A percentile compares a stretch with the other conserved stretches of the same genome.
These are phyloP conservation scores for Automeris io DNA, from an alignment of 2,888 invertebrate genomes.

Conservation along the genomic window DNA sequence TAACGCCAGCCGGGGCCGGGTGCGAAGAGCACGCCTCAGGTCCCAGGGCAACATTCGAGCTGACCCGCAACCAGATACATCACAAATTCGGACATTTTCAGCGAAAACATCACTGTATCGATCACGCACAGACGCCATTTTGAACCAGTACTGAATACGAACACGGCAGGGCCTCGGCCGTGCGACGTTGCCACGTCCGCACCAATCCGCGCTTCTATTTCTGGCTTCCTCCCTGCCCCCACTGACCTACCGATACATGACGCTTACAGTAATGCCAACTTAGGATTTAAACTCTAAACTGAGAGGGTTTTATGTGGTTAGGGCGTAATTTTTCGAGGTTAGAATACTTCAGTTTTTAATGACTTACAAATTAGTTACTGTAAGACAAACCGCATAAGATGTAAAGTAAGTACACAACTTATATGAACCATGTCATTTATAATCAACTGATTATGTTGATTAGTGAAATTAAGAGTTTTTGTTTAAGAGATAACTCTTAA, in stretches of 20 bases:
- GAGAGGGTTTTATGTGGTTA: too few species aligned
- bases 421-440: too few species aligned
- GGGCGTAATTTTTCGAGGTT: too few species aligned
- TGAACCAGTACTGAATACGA: slow-evolving; percentile 70
- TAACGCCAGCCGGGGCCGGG: slow-evolving; percentile 57
- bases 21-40: slow-evolving; percentile 54
- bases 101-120: slow-evolving; percentile 72
- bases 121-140: slow-evolving; percentile 77
- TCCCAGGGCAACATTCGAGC: slow-evolving; percentile 63
- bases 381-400: too few species aligned
- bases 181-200: slow-evolving; percentile 74
- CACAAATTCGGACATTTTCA: slow-evolving; percentile 69
- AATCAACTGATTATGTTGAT: too few species aligned
- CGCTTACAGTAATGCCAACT: too few species aligned
- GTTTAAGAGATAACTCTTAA: too few species aligned
- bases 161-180: slow-evolving; percentile 31
- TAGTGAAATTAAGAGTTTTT: too few species aligned
- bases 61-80: slow-evolving; percentile 68
- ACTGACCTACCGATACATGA: slow-evolving; percentile 27
- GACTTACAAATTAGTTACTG: too few species aligned
- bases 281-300: too few species aligned
- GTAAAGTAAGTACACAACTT: too few species aligned
- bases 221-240: slow-evolving; percentile 52
- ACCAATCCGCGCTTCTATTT: slow-evolving; percentile 71
- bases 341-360: too few species aligned